Evolutionary conservation across 2,888 invertebrate genomes (phyloP), one percentile per base, ranked within the genome.

Genomic region (Chaitophorus viminalis): DNA sequence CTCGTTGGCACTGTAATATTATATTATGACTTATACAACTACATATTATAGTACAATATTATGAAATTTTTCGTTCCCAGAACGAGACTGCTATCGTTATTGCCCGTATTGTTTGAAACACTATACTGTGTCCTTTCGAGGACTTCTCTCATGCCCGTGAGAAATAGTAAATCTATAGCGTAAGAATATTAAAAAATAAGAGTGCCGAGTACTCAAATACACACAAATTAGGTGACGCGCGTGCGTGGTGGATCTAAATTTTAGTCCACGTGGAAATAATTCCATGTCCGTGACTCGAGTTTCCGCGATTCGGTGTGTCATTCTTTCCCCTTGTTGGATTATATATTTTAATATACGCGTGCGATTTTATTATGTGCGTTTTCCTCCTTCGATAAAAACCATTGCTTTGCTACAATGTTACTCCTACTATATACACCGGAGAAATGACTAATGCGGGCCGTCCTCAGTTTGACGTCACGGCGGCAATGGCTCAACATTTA

Each of bases 381-480:
- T 76, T 82, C 54, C 72, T 72, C 54, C n/a, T 33, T 74, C 72
- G 33, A 74, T 82, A 82, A 74, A 82, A 82, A 74, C 52, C 8
- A 36, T 25, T 25, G 33, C 36, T n/a, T n/a, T 9, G 21, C 36
- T 25, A 74, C 36, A 25, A 36, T 36, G 3, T 39, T 36, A 25
- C 70, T 70, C 2, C 33, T 74, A 31, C 29, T 65, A 17, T 65
- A 39, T 36, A 75, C 31, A 84, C 76, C 39, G 31, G 46, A 76
- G 46, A 76, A 76, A 84, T 84, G 65, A 76, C 84, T 84, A 84
- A 82, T 82, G 74, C 65, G n/a, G n/a, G 76, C 25, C 46, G 82
- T 52, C 82, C 54, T 36, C 14, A 54, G 29, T 54, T 21, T 83
- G 82, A 83, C 82, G 82, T 83, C 82, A 84, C 39, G 9, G 21